Base-by-base conservation (phyloP, 1,140 invertebrate species). In the Drosophila takahashii region DNA sequence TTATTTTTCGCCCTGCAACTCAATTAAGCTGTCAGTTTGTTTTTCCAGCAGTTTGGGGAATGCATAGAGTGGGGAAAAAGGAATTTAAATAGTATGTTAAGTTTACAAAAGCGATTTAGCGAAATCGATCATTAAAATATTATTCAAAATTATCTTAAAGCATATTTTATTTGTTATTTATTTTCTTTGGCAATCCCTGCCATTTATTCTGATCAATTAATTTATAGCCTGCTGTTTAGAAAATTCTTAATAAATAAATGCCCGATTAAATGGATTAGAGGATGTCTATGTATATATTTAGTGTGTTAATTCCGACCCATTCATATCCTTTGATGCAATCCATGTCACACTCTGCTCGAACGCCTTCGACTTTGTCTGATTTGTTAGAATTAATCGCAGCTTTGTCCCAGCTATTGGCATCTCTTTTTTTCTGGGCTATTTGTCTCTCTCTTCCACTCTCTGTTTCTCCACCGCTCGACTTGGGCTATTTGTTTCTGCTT, bases 381-480 rank as follows among this genome's bases (percentile, higher is more conserved):
- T 67, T 64, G 36, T 41, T 32, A 34, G 57, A 62, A 66, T 54
- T 70, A 67, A 54, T 70, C 62, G 39, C 66, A 26, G 61, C 64
- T 32, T 66, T 37, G 60, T 29, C n/a, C 32, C 41, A 6, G 47
- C n/a, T 48, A 47, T 47, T 47, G 45, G 45, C 18, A 34, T 59
- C n/a, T 50, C 26, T 50, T 15, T 50, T 50, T 50, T 32, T 16
- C 13, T 50, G 8, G 47, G 7, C 61, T 15, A 36, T 27, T 37
- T 37, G 59, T 27, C 7, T 64, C 58, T 45, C 18, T 29, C 16
- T 42, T 3, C 3, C 22, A 2, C 22, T 22, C 22, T n/a, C n/a
- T n/a, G n/a, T n/a, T n/a, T n/a, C 22, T 7, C 9, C 27, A 11
- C 10, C 22, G 22, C 2, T 1, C 15, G 13, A 44, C 32, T 62